phyloP scores from a whole-genome alignment of 2,888 invertebrate species.

The Antitype chi region DNA sequence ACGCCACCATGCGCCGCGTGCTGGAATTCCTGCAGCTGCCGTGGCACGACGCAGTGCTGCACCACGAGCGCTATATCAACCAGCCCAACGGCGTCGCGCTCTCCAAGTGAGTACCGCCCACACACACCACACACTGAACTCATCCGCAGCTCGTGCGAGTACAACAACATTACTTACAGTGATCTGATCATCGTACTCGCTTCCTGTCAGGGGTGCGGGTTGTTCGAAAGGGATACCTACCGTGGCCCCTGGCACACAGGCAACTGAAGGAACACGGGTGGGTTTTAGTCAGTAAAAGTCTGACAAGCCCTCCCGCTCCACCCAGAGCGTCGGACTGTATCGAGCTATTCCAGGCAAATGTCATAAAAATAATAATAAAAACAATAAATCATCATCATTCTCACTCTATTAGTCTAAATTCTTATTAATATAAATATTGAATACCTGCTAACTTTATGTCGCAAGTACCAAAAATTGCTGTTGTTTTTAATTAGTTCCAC shows the following conservation, averaged over 20 bases:
- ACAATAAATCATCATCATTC: too few species aligned
- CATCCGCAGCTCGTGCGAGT: not conserved
- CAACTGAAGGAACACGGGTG: too few species aligned
- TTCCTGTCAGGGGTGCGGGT: too few species aligned
- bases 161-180: not conserved
- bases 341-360: not conserved
- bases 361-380: too few species aligned
- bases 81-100: conserved; percentile 98
- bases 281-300: too few species aligned
- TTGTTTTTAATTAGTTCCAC: not conserved
- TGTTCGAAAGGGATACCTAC: too few species aligned
- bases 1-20: conserved; percentile 96
- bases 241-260: too few species aligned
- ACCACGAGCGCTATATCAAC: conserved; percentile 99
- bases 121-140: not conserved
- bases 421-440: not conserved
- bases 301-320: too few species aligned
- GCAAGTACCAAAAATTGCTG: too few species aligned
- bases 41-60: conserved; percentile 98
- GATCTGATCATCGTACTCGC: not conserved
- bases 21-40: conserved; percentile 97
- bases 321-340: too few species aligned
- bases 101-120: conserved; percentile 93
- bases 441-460: too few species aligned
- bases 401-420: not conserved